Evolutionary conservation across 2,888 invertebrate genomes (phyloP).

Genomic region (Yponomeuta plumbellus): DNA sequence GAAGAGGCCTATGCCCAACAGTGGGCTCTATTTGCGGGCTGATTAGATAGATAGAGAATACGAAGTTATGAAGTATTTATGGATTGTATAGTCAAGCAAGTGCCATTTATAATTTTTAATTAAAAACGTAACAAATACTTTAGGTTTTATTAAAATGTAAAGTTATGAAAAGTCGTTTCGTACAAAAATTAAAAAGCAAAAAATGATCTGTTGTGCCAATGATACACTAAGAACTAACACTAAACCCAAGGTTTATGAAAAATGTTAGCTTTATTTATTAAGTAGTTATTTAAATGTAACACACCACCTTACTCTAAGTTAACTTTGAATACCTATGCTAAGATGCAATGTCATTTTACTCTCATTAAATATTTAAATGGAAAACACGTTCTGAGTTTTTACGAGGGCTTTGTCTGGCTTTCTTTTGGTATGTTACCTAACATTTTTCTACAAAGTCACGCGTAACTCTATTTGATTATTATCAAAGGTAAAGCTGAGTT

Average conservation of each 20-base stretch:
- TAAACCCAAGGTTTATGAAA: constrained; percentile 24
- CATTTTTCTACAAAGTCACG: not conserved
- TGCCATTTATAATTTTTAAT: constrained; percentile 39
- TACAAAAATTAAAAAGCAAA: not conserved
- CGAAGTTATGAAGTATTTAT: not conserved
- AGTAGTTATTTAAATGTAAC: constrained; percentile 24
- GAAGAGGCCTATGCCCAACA: too few species aligned
- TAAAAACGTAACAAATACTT: not conserved
- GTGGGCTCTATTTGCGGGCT: too few species aligned
- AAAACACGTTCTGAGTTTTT: not conserved
- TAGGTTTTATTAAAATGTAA: not conserved
- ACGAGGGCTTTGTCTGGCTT: constrained; percentile 1
- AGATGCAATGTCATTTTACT: constrained; percentile 2
- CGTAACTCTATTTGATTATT: not conserved
- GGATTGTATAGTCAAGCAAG: constrained; percentile 39
- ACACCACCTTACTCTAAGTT: not conserved
- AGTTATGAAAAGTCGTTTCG: not conserved
- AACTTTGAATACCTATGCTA: constrained; percentile 4
- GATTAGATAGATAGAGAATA: too few species aligned
- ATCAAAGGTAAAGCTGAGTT: too few species aligned
- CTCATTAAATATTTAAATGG: not conserved
- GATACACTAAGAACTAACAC: constrained; percentile 48
- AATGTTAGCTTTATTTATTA: constrained; percentile 50
- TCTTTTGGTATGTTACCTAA: not conserved
- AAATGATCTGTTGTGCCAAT: constrained; percentile 57